A percentile compares a stretch with the other conserved stretches of the same genome.
These are phyloP conservation scores for Drosophila kohkoa DNA, from an alignment of 1,140 invertebrate genomes.

Conservation along the genomic window DNA sequence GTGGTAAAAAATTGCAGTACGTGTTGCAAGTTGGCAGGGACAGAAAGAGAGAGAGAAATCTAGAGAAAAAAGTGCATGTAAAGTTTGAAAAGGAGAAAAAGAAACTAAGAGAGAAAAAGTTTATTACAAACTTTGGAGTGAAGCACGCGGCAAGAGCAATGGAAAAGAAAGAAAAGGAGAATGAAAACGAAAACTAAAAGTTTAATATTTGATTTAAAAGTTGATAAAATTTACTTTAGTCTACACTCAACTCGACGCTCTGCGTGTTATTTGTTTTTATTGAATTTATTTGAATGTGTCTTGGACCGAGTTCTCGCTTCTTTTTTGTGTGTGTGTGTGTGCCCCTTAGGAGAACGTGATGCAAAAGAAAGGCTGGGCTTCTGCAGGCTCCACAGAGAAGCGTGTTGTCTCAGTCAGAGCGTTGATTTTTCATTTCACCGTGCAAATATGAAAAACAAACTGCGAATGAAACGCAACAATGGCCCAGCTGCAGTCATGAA, in stretches of 20 bases:
- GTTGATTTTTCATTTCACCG: conserved; percentile 75
- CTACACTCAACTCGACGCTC: conserved; percentile 62
- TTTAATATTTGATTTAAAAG: conserved; percentile 84
- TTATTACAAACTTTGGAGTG: conserved; percentile 76
- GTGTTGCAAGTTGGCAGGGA: conserved; percentile 59
- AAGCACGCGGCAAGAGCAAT: conserved; percentile 53
- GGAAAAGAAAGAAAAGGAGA: conserved; percentile 29
- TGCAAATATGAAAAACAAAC: conserved; percentile 81
- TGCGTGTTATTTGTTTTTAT: conserved; percentile 77
- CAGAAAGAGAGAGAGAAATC: conserved; percentile 2
- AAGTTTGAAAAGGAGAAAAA: conserved; percentile 51
- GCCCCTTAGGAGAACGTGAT: not conserved
- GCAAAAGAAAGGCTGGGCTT: not conserved
- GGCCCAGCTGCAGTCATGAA: conserved; percentile 9
- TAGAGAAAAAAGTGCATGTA: conserved; percentile 56
- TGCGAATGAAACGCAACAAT: conserved; percentile 49
- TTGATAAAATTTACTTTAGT: conserved; percentile 82
- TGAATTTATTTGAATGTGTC: conserved; percentile 76
- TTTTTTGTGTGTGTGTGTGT: too few species aligned
- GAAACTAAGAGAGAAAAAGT: conserved; percentile 61
- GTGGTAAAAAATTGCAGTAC: conserved; percentile 75
- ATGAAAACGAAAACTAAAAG: conserved; percentile 70
- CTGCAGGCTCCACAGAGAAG: not conserved
- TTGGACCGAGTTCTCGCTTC: conserved; percentile 20
- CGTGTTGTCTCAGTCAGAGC: conserved; percentile 55